A percentile compares a stretch with the other conserved stretches of the same genome.
These are phyloP conservation scores for Rhinolophus sinicus DNA, from an alignment of 2,113 vertebrate genomes.

Conservation along the genomic window DNA sequence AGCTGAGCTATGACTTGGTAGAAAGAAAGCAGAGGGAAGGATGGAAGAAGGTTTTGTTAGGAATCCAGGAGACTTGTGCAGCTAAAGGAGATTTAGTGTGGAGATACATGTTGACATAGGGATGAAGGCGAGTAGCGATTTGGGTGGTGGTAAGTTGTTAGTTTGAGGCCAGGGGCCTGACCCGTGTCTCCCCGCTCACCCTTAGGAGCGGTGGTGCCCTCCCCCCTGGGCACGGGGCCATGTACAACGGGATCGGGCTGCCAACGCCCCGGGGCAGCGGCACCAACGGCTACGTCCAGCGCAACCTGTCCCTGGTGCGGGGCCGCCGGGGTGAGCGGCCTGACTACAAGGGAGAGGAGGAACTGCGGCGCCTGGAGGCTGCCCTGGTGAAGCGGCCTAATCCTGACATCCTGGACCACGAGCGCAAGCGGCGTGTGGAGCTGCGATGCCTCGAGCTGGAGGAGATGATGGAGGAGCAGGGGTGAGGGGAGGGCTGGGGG, in stretches of 20 bases:
- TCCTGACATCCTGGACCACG: conserved; percentile 95
- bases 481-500: conserved; percentile 88
- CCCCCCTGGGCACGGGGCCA: conserved; percentile 83
- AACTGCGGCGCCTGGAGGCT: conserved; percentile 93
- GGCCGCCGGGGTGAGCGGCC: conserved; percentile 89
- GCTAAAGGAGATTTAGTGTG: not conserved
- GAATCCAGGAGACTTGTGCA: not conserved
- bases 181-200: conserved; percentile 80
- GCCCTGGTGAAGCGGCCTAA: conserved; percentile 94
- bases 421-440: conserved; percentile 95
- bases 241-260: conserved; percentile 97
- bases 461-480: conserved; percentile 98
- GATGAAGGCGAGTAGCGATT: conserved; percentile 51
- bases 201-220: conserved; percentile 81
- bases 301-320: conserved; percentile 93
- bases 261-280: conserved; percentile 95
- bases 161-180: conserved; percentile 79
- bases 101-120: conserved; percentile 35
- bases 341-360: conserved; percentile 90
- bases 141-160: conserved; percentile 75
- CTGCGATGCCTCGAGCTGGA: conserved; percentile 95
- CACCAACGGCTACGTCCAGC: conserved; percentile 96
- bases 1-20: not conserved
- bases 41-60: conserved; percentile 2
- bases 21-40: conserved; percentile 4